phyloP scores from a whole-genome alignment of 2,113 vertebrate genomes.

The Hiodon tergisus region DNA sequence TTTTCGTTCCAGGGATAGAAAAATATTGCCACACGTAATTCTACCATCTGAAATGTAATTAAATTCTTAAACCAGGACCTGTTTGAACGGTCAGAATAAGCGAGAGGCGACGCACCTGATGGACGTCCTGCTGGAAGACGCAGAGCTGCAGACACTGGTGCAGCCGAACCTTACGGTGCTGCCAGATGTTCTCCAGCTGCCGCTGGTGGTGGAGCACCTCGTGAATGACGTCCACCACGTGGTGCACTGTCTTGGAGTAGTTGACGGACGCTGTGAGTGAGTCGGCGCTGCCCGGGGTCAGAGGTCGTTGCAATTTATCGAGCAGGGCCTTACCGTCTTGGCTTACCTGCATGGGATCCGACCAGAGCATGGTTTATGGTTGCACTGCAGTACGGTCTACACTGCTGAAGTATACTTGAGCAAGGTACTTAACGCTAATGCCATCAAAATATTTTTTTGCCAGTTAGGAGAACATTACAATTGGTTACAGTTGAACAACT shows the following conservation, averaged over 20 bases:
- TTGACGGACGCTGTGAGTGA: constrained; percentile 89
- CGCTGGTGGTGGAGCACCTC: constrained; percentile 95
- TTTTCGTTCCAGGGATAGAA: too few species aligned
- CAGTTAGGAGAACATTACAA: neutral
- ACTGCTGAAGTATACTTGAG: neutral
- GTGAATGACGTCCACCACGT: constrained; percentile 91
- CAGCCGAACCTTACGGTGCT: constrained; percentile 94
- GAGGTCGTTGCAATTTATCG: constrained; percentile 90
- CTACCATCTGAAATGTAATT: too few species aligned
- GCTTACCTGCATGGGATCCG: constrained; percentile 71
- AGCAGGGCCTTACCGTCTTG: constrained; percentile 93
- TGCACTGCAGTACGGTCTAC: neutral
- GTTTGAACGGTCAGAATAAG: constrained; percentile 24
- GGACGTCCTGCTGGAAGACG: constrained; percentile 95
- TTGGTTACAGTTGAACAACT: too few species aligned
- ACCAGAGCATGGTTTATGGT: neutral
- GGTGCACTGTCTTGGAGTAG: constrained; percentile 95
- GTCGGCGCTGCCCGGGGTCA: constrained; percentile 90
- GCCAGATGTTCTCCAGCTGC: constrained; percentile 96
- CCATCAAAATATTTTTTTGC: too few species aligned
- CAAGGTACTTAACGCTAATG: too few species aligned
- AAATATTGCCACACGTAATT: too few species aligned
- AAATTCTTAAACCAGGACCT: neutral
- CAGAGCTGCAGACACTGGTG: constrained; percentile 94
- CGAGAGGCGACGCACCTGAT: constrained; percentile 70